phyloP scores from a whole-genome alignment of 2,888 invertebrate species.

The Yponomeuta plumbellus region DNA sequence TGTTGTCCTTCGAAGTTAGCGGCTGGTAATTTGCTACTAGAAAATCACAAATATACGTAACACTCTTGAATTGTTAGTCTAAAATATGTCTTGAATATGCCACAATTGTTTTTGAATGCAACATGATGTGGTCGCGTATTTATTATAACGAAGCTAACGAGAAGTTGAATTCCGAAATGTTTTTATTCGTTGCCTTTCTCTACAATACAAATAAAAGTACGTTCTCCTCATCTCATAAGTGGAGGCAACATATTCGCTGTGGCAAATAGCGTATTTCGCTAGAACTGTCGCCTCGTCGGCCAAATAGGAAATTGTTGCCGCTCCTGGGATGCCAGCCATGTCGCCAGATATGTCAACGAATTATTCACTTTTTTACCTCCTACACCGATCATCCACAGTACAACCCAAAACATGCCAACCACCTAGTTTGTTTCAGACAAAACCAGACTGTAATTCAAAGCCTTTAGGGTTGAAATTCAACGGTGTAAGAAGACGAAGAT shows the following conservation, averaged over 20 bases:
- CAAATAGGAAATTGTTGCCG: slow-evolving; percentile 62
- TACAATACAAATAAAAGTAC: background rate
- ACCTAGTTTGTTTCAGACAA: slow-evolving; percentile 23
- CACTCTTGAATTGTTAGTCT: no score
- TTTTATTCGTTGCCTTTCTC: no score
- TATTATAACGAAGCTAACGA: no score
- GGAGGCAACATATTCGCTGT: slow-evolving; percentile 38
- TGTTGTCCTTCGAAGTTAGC: no score
- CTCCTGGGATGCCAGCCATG: slow-evolving; percentile 55
- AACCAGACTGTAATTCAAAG: slow-evolving; percentile 21
- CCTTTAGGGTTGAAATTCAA: slow-evolving; percentile 26
- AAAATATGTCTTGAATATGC: no score
- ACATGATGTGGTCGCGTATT: no score
- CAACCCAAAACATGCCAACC: slow-evolving; percentile 37
- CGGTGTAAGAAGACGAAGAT: slow-evolving; percentile 27
- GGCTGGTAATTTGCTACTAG: no score
- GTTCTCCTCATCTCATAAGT: slow-evolving; percentile 7
- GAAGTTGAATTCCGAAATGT: no score
- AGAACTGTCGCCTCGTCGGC: slow-evolving; percentile 42
- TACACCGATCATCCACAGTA: slow-evolving; percentile 43
- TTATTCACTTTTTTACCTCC: slow-evolving; percentile 66
- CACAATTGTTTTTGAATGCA: no score
- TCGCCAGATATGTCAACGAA: slow-evolving; percentile 58
- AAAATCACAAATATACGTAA: no score
- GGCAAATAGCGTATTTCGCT: slow-evolving; percentile 52